Conservation (phyloP, 2,797 vertebrate genomes). For the Vireo griseus region DNA sequence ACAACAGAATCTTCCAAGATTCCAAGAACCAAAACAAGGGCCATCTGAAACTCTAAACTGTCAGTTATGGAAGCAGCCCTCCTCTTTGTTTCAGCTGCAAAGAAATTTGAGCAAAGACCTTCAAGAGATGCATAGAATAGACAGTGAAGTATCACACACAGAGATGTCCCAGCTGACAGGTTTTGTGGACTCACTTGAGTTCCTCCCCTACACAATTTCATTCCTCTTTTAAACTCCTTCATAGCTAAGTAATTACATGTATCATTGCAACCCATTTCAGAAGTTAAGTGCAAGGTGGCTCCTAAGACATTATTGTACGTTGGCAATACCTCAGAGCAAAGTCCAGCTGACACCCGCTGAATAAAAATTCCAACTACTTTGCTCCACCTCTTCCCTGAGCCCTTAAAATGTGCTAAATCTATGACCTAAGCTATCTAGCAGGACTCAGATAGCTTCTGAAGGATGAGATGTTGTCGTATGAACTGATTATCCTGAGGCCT, state of each 20-base stretch:
- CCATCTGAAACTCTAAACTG: not conserved
- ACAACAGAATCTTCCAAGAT: not conserved
- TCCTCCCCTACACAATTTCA: not conserved
- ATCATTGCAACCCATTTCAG: not conserved
- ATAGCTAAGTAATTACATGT: not conserved
- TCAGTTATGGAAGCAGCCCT: not conserved
- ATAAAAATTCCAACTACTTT: not conserved
- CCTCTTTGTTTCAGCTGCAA: not conserved
- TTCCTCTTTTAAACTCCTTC: not conserved
- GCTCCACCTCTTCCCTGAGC: not conserved
- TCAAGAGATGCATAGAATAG: not conserved
- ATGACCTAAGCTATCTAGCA: not conserved
- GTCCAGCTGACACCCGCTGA: not conserved
- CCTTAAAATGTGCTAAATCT: not conserved
- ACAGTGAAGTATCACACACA: not conserved
- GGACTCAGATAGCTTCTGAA: not conserved
- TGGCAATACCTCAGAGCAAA: not conserved
- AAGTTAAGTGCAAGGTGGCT: not conserved
- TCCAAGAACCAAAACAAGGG: not conserved
- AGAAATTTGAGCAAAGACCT: not conserved
- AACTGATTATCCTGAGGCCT: not conserved
- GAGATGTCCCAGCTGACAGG: not conserved
- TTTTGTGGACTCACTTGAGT: not conserved
- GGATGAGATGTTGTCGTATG: fast-evolving
- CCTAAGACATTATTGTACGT: not conserved